These are phyloP conservation scores for Formica selysi DNA, from an alignment of 1,140 invertebrate genomes.

Conservation along the genomic window DNA sequence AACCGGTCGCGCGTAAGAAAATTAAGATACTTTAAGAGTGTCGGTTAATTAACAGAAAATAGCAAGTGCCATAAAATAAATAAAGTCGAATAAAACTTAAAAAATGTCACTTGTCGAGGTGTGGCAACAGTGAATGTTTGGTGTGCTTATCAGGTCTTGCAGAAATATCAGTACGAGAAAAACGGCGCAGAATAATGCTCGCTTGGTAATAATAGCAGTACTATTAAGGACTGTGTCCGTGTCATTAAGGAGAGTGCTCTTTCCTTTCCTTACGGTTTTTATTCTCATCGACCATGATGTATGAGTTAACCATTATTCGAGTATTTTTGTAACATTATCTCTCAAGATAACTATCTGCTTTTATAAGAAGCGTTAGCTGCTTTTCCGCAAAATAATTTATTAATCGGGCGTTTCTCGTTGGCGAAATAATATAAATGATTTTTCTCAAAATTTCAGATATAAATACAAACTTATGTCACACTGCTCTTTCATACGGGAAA, in stretches of 20 bases:
- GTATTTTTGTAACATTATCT: slow-evolving; percentile 59
- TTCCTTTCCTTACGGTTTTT: slow-evolving; percentile 56
- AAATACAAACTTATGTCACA: background rate
- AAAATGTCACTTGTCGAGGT: slow-evolving; percentile 26
- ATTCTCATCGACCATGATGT: slow-evolving; percentile 48
- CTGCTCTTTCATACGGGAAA: background rate
- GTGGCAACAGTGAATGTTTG: background rate
- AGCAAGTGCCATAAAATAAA: slow-evolving; percentile 1
- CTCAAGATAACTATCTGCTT: slow-evolving; percentile 13
- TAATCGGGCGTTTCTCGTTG: background rate
- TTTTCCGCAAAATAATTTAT: slow-evolving; percentile 53
- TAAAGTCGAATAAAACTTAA: background rate
- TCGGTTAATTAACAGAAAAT: background rate
- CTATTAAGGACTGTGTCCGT: slow-evolving; percentile 43
- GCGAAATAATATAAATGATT: slow-evolving; percentile 22
- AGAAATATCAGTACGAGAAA: slow-evolving; percentile 46
- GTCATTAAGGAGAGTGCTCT: slow-evolving; percentile 65
- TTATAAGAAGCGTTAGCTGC: slow-evolving; percentile 33
- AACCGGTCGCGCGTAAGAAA: background rate
- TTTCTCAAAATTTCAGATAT: background rate
- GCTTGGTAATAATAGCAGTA: slow-evolving; percentile 44
- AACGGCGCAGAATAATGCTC: slow-evolving; percentile 30
- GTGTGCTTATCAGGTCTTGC: slow-evolving; percentile 7
- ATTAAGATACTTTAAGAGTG: background rate
- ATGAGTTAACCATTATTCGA: slow-evolving; percentile 47